Base-by-base conservation (phyloP, 1,140 invertebrate genomes). In the Whitmania pigra region DNA sequence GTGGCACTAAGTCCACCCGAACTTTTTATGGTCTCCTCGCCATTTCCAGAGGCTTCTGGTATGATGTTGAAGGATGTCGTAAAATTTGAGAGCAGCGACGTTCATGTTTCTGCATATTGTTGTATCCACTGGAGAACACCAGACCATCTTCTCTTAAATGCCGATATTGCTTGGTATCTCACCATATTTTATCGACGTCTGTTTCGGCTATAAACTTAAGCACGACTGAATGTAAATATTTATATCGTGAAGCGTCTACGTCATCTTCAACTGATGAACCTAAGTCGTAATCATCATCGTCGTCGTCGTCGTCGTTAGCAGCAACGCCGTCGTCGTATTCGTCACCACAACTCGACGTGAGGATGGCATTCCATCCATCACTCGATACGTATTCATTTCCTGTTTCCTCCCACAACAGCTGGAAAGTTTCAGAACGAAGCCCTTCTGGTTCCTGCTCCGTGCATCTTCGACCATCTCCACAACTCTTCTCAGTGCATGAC, bases 401-500 rank as follows among this genome's bases (percentile, higher is more conserved):
- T 18, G 9, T 63, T 63, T 17, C 57, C 57, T 63, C 29, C 29
- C 22, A 13, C 15, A 63, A 63, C 86, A 97, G 95, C 94, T 85
- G 95, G 94, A 77, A 90, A 92, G 79, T 99, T 99, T 87, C 94
- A 97, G 86, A 95, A 93, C 78, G 95, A 98, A 81, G 96, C 95
- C 40, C 87, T 99, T 73, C 86, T 99, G 76, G 96, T 99, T 22
- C 96, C 96, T 1, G 92, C 96, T 83, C 92, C 93, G 78, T 99
- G 96, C 83, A 87, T 94, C 75, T 99, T 99, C 85, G 93, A 97
- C 82, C 96, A 99, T 85, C 92, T 97, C 78, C 93, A 97, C 85
- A 96, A 97, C 83, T 89, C 93, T 78, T 91, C 91, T 73, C 89
- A 90, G 76, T 99, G 96, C 85, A 93, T 92, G 88, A 88, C 88